phyloP scores from a whole-genome alignment of 2,113 vertebrate genomes.

The Xyrauchen texanus region DNA sequence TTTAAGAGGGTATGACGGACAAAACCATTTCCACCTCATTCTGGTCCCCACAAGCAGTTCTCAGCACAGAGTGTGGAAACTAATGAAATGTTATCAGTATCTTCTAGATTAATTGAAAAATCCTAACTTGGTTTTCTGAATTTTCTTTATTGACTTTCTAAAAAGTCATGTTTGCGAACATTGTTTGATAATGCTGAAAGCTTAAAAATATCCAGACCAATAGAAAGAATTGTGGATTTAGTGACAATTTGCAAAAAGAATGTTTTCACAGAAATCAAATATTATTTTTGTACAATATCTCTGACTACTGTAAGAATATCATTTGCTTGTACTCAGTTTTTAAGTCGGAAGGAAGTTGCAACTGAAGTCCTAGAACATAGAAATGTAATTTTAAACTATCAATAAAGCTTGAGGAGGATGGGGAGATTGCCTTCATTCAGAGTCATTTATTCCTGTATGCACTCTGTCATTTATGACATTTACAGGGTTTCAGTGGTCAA shows the following conservation, averaged over 20 bases:
- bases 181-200: constrained; percentile 78
- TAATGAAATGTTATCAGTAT: constrained; percentile 76
- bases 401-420: constrained; percentile 99
- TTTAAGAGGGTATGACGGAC: constrained; percentile 91
- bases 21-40: constrained; percentile 85
- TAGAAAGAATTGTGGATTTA: constrained; percentile 83
- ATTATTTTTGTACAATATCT: constrained; percentile 99
- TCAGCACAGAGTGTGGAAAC: constrained; percentile 81
- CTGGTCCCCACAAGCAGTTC: constrained; percentile 85
- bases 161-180: constrained; percentile 71
- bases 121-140: constrained; percentile 66
- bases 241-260: constrained; percentile 92
- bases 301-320: constrained; percentile 97
- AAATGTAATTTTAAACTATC: constrained; percentile 99
- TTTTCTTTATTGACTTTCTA: neutral
- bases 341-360: constrained; percentile 98
- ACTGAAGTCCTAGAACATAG: constrained; percentile 98
- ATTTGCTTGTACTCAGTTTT: constrained; percentile 93
- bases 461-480: too few species aligned
- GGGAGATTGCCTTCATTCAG: constrained; percentile 65
- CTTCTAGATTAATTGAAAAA: constrained; percentile 59
- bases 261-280: constrained; percentile 99
- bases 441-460: too few species aligned
- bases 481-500: too few species aligned
- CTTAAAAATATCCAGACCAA: constrained; percentile 81